phyloP scores from a whole-genome alignment of 2,113 vertebrate species.

The Talpa occidentalis region DNA sequence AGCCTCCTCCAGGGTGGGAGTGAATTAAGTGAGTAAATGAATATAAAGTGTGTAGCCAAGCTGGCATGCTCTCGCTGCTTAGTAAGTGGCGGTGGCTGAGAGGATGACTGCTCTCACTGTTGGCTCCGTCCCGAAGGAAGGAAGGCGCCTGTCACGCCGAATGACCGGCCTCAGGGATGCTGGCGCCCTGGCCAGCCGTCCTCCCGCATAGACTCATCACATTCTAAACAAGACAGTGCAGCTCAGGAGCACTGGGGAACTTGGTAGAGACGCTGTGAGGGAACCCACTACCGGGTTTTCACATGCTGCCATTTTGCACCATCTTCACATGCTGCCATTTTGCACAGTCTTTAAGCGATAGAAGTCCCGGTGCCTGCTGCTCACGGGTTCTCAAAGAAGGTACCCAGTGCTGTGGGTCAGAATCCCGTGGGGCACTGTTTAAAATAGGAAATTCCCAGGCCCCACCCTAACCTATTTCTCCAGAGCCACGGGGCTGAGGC shows the following conservation, averaged over 20 bases:
- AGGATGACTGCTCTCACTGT: background rate
- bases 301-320: background rate
- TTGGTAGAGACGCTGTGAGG: background rate
- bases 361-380: background rate
- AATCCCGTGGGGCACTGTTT: background rate
- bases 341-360: background rate
- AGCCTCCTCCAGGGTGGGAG: background rate
- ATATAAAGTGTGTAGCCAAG: background rate
- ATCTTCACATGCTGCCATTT: background rate
- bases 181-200: background rate
- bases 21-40: background rate
- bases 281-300: background rate
- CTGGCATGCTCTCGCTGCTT: accelerated
- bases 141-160: background rate
- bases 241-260: background rate
- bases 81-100: accelerated
- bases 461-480: background rate
- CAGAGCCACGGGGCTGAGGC: accelerated
- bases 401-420: background rate
- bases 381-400: background rate
- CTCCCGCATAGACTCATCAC: background rate
- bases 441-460: background rate
- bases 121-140: background rate
- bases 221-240: background rate
- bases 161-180: background rate